Percentiles rank a stretch among this genome's conserved stretches.
Evolutionary conservation across 2,888 invertebrate species (phyloP).

Genomic region (Epistrophe eligans): DNA sequence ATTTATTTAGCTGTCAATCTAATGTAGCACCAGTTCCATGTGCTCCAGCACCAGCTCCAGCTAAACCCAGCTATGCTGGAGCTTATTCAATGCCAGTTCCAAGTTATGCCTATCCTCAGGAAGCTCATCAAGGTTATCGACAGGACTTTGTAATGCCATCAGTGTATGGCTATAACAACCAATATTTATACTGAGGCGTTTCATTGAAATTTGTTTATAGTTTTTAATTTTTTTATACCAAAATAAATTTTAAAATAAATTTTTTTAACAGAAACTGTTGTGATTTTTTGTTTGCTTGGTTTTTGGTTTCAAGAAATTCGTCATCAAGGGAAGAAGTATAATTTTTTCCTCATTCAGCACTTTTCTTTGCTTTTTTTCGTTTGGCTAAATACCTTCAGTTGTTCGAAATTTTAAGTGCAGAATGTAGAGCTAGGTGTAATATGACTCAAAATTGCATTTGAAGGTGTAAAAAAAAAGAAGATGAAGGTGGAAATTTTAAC

Average conservation of each 20-base stretch:
- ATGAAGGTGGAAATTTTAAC: background rate
- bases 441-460: background rate
- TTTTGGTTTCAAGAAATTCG: background rate
- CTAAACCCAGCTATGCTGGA: slow-evolving; percentile 18
- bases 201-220: background rate
- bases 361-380: background rate
- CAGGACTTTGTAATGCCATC: slow-evolving; percentile 77
- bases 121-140: slow-evolving; percentile 59
- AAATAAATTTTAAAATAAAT: background rate
- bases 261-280: background rate
- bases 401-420: background rate
- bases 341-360: background rate
- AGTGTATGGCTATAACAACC: background rate
- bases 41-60: slow-evolving; percentile 50
- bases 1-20: slow-evolving; percentile 80
- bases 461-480: background rate
- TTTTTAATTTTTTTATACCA: background rate
- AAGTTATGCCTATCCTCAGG: slow-evolving; percentile 78
- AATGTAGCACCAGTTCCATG: slow-evolving; percentile 79
- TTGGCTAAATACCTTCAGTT: background rate
- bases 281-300: background rate
- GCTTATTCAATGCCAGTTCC: slow-evolving; percentile 72
- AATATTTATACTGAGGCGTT: slow-evolving; percentile 8
- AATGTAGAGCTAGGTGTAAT: background rate
- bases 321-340: background rate